Conservation (phyloP, 2,797 vertebrate genomes). For the Orestias chungarensis region DNA sequence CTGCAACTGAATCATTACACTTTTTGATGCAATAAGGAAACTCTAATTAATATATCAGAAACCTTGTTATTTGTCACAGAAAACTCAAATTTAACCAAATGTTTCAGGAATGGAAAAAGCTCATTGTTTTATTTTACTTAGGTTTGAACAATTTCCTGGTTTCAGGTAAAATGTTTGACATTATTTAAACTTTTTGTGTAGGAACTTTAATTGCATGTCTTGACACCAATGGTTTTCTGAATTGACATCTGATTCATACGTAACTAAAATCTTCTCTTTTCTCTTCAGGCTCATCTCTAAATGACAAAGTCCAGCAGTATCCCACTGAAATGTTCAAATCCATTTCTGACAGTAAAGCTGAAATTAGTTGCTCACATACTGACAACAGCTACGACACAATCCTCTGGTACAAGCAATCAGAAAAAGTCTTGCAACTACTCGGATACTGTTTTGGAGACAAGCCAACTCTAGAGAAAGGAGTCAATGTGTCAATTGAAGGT, state of each 20-base stretch:
- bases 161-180: slow-evolving; percentile 8
- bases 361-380: background rate
- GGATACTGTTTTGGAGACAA: background rate
- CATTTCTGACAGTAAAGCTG: too few species aligned
- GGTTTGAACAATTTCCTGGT: background rate
- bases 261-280: background rate
- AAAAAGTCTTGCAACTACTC: background rate
- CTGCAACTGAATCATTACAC: background rate
- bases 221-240: background rate
- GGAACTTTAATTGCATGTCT: background rate
- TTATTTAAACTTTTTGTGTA: background rate
- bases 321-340: background rate
- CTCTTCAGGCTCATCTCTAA: background rate
- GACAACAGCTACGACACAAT: background rate
- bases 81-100: too few species aligned
- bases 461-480: background rate
- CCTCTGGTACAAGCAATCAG: slow-evolving; percentile 2
- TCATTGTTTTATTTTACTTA: background rate
- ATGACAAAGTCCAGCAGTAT: slow-evolving; percentile 13
- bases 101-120: slow-evolving; percentile 6
- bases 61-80: background rate
- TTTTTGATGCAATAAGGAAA: background rate
- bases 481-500: background rate
- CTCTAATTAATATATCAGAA: background rate
- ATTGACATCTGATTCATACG: background rate